phyloP scores from a whole-genome alignment of 2,888 invertebrate genomes.

The Torymus auratus region DNA sequence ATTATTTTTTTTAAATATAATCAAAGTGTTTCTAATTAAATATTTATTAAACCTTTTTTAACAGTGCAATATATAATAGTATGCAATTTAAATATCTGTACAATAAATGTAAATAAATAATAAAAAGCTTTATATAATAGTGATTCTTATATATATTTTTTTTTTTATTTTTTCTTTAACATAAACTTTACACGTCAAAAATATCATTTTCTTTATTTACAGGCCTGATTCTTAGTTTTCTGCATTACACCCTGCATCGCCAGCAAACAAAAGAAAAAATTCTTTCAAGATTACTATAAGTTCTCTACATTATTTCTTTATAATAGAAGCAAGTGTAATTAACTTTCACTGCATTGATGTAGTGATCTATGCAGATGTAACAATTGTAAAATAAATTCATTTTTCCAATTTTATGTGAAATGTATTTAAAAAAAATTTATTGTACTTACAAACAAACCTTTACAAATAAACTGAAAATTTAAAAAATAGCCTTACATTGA shows the following conservation, averaged over 20 bases:
- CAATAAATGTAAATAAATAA: too few relatives aligned
- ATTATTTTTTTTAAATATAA: not conserved
- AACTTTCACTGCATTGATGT: slow-evolving; percentile 17
- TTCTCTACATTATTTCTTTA: slow-evolving; percentile 27
- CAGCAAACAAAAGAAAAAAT: slow-evolving; percentile 18
- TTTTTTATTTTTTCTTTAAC: not conserved
- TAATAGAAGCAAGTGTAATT: slow-evolving; percentile 38
- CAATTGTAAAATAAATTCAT: slow-evolving; percentile 52
- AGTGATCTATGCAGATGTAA: slow-evolving; percentile 42
- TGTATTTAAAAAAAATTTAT: slow-evolving; percentile 34
- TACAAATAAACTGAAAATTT: slow-evolving; percentile 5
- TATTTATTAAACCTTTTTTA: not conserved
- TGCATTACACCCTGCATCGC: slow-evolving; percentile 26
- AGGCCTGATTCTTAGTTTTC: slow-evolving; percentile 41
- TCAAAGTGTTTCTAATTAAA: not conserved
- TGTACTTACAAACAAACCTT: slow-evolving; percentile 26
- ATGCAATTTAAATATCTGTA: too few relatives aligned
- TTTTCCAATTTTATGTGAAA: slow-evolving; percentile 37
- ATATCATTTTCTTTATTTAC: slow-evolving; percentile 31
- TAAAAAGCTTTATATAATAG: too few relatives aligned
- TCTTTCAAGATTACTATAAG: slow-evolving; percentile 15
- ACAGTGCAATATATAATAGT: too few relatives aligned
- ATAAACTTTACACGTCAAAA: not conserved
- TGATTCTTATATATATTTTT: not conserved
- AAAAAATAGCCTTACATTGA: too few relatives aligned